Conservation (phyloP, 2,113 vertebrate species). For the Pollimyrus isidori region DNA sequence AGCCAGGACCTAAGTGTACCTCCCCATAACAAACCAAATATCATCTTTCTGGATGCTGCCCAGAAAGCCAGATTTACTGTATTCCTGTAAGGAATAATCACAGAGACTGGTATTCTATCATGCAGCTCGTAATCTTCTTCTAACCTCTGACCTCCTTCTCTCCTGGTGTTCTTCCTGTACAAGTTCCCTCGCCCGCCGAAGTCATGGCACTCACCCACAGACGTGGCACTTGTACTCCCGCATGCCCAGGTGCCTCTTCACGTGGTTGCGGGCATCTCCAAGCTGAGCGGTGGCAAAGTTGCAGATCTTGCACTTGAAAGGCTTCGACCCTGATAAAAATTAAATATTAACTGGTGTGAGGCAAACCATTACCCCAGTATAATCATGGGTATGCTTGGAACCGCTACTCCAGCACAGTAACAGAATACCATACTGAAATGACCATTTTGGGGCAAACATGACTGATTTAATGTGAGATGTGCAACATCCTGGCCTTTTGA, state of each 20-base stretch:
- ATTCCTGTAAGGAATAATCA: background rate
- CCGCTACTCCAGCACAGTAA: background rate
- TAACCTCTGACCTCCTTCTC: background rate
- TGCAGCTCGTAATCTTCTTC: background rate
- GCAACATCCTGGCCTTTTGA: background rate
- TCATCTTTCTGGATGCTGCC: background rate
- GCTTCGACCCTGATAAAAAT: slow-evolving; percentile 84
- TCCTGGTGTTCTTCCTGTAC: background rate
- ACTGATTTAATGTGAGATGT: background rate
- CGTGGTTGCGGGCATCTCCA: slow-evolving; percentile 95
- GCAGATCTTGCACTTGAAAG: slow-evolving; percentile 98
- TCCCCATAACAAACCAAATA: background rate
- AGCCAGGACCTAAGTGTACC: background rate
- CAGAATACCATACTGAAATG: background rate
- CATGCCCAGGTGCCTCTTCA: slow-evolving; percentile 98
- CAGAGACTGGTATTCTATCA: background rate
- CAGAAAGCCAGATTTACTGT: background rate
- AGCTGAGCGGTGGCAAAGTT: slow-evolving; percentile 97
- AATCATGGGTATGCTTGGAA: background rate
- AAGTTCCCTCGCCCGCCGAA: background rate
- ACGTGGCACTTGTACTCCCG: slow-evolving; percentile 97
- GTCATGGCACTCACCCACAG: slow-evolving; percentile 85
- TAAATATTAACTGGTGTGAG: background rate
- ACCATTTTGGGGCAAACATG: background rate
- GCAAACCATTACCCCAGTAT: background rate